phyloP scores from a whole-genome alignment of 2,113 vertebrate species.

The Passer domesticus region DNA sequence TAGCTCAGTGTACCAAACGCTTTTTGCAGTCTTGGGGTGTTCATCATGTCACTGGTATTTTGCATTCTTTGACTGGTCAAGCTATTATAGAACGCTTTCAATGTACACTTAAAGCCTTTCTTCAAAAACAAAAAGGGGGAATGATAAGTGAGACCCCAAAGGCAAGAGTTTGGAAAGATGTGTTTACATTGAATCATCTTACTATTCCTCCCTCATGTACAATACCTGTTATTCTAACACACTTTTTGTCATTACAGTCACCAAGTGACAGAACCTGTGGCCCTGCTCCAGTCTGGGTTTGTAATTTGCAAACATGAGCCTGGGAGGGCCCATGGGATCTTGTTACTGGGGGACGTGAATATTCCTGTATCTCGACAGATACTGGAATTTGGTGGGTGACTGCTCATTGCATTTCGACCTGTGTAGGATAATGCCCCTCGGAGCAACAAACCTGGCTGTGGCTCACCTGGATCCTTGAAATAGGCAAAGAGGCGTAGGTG shows the following conservation, averaged over 20 bases:
- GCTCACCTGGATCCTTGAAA: too few species aligned
- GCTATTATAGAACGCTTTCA: background rate
- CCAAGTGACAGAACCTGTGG: background rate
- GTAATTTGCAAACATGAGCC: background rate
- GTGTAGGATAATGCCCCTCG: too few species aligned
- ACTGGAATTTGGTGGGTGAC: too few species aligned
- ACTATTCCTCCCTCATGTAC: background rate
- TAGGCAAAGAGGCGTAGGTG: too few species aligned
- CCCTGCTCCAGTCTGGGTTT: background rate
- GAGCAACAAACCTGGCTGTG: too few species aligned
- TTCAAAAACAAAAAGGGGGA: background rate
- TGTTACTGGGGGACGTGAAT: background rate
- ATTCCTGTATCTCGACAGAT: background rate
- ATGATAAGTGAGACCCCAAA: too few species aligned
- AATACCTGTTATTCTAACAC: background rate
- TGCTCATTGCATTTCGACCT: too few species aligned
- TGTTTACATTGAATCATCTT: background rate
- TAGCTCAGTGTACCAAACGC: background rate
- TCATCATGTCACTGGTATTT: background rate
- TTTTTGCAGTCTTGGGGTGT: background rate
- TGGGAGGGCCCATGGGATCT: background rate
- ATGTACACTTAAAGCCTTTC: background rate
- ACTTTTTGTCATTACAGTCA: background rate
- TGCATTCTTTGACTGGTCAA: background rate
- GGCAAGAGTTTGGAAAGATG: background rate